A percentile compares a stretch with the other conserved stretches of the same genome.
Conservation (phyloP, 2,113 vertebrate species). For the Chloroceryle aenea region DNA sequence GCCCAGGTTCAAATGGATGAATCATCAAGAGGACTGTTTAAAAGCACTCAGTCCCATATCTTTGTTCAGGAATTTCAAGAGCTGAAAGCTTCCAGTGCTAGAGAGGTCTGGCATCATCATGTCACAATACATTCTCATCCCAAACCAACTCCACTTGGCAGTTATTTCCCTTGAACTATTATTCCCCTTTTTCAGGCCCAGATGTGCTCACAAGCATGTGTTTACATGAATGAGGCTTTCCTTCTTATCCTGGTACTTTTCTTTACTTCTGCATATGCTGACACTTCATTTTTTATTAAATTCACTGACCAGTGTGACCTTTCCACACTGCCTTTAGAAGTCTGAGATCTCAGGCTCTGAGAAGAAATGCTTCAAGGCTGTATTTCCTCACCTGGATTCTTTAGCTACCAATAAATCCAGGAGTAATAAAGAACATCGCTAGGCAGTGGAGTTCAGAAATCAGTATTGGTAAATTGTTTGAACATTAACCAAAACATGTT, state of each 20-base stretch:
- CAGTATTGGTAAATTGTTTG: not conserved
- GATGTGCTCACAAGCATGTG: not conserved
- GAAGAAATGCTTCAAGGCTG: not conserved
- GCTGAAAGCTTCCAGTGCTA: not conserved
- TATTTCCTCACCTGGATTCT: not conserved
- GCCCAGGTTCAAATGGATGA: not conserved
- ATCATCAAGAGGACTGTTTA: not conserved
- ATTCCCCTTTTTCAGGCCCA: not conserved
- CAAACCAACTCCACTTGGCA: not conserved
- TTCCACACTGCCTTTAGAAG: not conserved
- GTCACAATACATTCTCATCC: not conserved
- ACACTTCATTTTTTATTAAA: not conserved
- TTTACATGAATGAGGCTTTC: not conserved
- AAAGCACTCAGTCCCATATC: not conserved
- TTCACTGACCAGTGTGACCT: not conserved
- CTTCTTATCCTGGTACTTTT: not conserved
- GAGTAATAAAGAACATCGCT: not conserved
- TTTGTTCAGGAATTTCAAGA: not conserved
- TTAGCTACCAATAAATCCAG: not conserved
- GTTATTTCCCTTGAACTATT: not conserved
- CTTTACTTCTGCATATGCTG: not conserved
- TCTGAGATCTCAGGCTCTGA: not conserved
- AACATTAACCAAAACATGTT: not conserved
- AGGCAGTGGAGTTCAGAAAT: fast-evolving
- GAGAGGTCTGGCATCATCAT: not conserved